phyloP scores from a whole-genome alignment of 1,140 invertebrate genomes.

The Trissolcus basalis region DNA sequence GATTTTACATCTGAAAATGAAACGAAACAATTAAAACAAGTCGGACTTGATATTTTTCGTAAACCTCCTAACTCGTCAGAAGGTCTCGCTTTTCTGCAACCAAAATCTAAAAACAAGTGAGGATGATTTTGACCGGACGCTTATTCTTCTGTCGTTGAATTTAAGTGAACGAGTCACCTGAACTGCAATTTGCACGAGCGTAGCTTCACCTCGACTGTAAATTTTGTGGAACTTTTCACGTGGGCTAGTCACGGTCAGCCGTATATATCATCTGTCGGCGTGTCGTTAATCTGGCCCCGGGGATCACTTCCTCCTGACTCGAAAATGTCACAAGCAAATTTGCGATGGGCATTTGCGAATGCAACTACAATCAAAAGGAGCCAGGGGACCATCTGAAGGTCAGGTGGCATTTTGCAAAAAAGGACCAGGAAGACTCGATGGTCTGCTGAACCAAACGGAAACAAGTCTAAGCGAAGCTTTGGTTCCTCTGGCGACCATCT shows the following conservation, averaged over 20 bases:
- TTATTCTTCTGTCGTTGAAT: neutral
- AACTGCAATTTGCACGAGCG: conserved; percentile 14
- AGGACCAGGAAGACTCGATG: conserved; percentile 15
- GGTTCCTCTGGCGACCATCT: conserved; percentile 57
- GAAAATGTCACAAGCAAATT: neutral
- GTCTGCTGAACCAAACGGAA: conserved; percentile 18
- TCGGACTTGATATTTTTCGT: too few species aligned
- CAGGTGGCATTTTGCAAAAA: neutral
- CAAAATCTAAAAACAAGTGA: too few species aligned
- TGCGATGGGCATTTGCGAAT: too few species aligned
- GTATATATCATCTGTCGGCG: conserved; percentile 23
- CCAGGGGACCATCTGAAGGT: neutral
- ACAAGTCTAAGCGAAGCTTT: conserved; percentile 11
- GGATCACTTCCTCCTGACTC: neutral
- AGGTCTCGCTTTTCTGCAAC: too few species aligned
- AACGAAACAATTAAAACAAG: too few species aligned
- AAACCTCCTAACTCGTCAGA: too few species aligned
- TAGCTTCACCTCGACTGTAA: conserved; percentile 18
- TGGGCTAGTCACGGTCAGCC: conserved; percentile 42
- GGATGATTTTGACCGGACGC: neutral
- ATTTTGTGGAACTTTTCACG: conserved; percentile 38
- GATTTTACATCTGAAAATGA: too few species aligned
- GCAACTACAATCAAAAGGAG: neutral
- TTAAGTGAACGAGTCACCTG: conserved; percentile 5
- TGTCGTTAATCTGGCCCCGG: conserved; percentile 5